Conservation (phyloP, 2,113 vertebrate species). For the Seriola rivoliana region DNA sequence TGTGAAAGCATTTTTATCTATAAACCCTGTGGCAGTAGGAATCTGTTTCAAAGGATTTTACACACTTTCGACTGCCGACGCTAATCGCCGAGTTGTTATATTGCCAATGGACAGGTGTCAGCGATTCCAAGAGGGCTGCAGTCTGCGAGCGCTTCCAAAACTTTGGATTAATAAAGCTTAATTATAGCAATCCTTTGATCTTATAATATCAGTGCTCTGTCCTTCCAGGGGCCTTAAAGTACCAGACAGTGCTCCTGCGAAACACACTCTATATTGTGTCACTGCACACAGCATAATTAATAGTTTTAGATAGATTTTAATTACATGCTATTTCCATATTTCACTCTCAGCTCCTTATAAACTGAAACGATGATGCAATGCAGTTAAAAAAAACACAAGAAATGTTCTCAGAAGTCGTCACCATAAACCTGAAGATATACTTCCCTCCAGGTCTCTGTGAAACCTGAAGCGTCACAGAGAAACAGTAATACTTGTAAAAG, state of each 20-base stretch:
- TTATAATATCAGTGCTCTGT: not conserved
- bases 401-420: no score
- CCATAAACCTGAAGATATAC: not conserved
- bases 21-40: conserved; percentile 5
- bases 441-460: not conserved
- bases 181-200: conserved; percentile 30
- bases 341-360: not conserved
- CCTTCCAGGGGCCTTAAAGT: conserved; percentile 12
- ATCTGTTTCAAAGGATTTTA: conserved; percentile 5
- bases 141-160: conserved; percentile 25
- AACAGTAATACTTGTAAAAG: not conserved
- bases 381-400: no score
- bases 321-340: not conserved
- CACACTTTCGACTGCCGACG: not conserved
- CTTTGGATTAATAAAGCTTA: conserved; percentile 41
- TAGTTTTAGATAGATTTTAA: no score
- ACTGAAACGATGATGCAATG: no score
- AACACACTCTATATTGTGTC: not conserved
- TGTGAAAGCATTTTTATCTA: conserved; percentile 7
- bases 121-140: conserved; percentile 23
- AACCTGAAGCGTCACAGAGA: not conserved
- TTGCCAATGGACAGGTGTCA: conserved; percentile 33
- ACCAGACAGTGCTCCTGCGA: not conserved
- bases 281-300: no score
- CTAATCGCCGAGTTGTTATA: conserved; percentile 16